Evolutionary conservation across 2,888 invertebrate genomes (phyloP).

Genomic region (Cataglyphis livida): DNA sequence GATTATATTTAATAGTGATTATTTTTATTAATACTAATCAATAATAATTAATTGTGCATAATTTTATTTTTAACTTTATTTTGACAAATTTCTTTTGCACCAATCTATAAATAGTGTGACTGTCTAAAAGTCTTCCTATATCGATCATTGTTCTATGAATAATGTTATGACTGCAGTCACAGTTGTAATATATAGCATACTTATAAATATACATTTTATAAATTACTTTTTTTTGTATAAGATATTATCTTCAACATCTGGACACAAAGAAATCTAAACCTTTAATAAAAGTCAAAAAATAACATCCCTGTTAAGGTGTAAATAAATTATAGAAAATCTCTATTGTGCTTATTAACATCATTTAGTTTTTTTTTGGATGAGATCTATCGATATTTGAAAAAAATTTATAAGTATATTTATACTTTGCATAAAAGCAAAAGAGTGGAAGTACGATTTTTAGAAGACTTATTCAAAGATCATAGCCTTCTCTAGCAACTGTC

Average conservation of each 20-base stretch:
- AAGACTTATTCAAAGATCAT: constrained; percentile 19
- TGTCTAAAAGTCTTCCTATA: constrained; percentile 65
- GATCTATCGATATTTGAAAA: background rate
- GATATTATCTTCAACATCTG: constrained; percentile 16
- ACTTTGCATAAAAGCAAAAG: background rate
- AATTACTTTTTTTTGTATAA: constrained; percentile 38
- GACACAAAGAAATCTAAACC: background rate
- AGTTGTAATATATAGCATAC: constrained; percentile 64
- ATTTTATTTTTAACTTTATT: background rate
- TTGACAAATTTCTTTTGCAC: constrained; percentile 13
- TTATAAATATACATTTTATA: constrained; percentile 62
- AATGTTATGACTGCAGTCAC: constrained; percentile 56
- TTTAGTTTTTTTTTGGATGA: background rate
- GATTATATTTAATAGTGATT: background rate
- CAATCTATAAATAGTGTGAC: constrained; percentile 25
- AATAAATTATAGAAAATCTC: constrained; percentile 19
- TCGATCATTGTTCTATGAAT: constrained; percentile 66
- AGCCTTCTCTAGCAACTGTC: constrained; percentile 53
- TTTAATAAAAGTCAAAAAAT: constrained; percentile 17
- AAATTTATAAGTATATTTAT: background rate
- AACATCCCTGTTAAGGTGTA: background rate
- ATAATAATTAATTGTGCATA: background rate
- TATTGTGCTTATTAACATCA: background rate
- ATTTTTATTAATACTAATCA: background rate
- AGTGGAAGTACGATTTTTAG: background rate